Evolutionary conservation across 2,113 vertebrate genomes (phyloP), one percentile per base, ranked within the genome.

Genomic region (Phrynocephalus versicolor): DNA sequence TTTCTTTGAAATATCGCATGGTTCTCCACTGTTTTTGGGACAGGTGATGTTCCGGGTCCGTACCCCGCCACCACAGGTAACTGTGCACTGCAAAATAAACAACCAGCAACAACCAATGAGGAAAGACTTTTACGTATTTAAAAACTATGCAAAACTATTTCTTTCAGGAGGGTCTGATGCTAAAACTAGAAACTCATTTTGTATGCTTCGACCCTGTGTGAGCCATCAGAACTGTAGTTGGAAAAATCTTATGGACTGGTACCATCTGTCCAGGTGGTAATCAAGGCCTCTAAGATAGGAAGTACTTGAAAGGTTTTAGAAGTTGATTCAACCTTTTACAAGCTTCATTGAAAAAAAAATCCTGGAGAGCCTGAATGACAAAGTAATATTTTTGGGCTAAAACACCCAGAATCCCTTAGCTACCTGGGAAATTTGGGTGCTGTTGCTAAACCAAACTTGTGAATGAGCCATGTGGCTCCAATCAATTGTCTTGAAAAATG

Each of bases 41-140:
- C 99, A 99, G 0, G 91, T 97, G 81, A 99, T 95, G 0, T 88
- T 95, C 80, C 99, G 97, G 23, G 96, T 98, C 69, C 97, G 96
- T 73, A 99, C 91, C 27, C 97, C 97, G 74, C 98, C 99, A 74
- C 98, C 98, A 82, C 99, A 99, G 55, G 98, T 97, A 85, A 98
- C 97, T 0, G 98, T 97, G 71, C 99, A 99, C 98, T 99, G 95
- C 58, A 90, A 94, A 88, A 21, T 5, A 93, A 94, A 92, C 1
- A 93, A 81, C n/a, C n/a, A n/a, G n/a, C n/a, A n/a, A n/a, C n/a
- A n/a, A n/a, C n/a, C n/a, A n/a, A n/a, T n/a, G n/a, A n/a, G n/a
- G n/a, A n/a, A n/a, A n/a, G n/a, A n/a, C n/a, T n/a, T n/a, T n/a
- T n/a, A n/a, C n/a, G n/a, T n/a, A n/a, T n/a, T n/a, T n/a, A n/a